Percentiles rank a stretch among this genome's conserved stretches.
These are phyloP conservation scores for Seriola aureovittata DNA, from an alignment of 2,113 vertebrate species.

Conservation along the genomic window DNA sequence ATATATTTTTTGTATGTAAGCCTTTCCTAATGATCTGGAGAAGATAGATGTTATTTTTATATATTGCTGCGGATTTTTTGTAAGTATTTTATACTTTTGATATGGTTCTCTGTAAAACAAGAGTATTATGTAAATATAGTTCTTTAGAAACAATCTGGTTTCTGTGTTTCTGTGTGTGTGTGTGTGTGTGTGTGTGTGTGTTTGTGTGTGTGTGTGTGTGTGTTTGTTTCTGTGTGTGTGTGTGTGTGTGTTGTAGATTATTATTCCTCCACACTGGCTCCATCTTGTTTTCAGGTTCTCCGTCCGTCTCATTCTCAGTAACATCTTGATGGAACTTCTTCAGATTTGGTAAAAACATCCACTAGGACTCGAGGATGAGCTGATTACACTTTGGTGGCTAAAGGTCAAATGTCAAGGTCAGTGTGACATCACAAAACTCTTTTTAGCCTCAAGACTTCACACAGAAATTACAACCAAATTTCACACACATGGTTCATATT, in stretches of 20 bases:
- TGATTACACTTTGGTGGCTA: too few species aligned
- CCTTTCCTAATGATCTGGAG: constrained; percentile 82
- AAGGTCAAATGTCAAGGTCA: too few species aligned
- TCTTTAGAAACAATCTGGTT: constrained; percentile 79
- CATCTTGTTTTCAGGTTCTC: too few species aligned
- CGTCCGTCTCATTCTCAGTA: too few species aligned
- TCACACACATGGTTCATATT: too few species aligned
- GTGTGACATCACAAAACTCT: too few species aligned
- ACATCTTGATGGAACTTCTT: too few species aligned
- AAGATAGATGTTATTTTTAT: constrained; percentile 89
- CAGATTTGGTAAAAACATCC: too few species aligned
- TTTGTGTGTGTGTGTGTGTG: not conserved
- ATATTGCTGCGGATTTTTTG: constrained; percentile 85
- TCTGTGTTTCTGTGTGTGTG: not conserved
- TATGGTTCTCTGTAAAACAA: constrained; percentile 87
- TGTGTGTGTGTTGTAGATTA: not conserved
- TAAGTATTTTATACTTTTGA: constrained; percentile 90
- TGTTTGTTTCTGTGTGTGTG: not conserved
- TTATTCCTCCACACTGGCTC: too few species aligned
- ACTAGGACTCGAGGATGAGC: too few species aligned
- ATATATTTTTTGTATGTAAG: constrained; percentile 85
- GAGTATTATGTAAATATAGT: constrained; percentile 89
- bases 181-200: not conserved
- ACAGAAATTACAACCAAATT: too few species aligned
- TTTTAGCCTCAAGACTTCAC: too few species aligned